Percentiles rank a stretch among this genome's conserved stretches.
Evolutionary conservation across 2,113 vertebrate species (phyloP).

Genomic region (Triplophysa dalaica): DNA sequence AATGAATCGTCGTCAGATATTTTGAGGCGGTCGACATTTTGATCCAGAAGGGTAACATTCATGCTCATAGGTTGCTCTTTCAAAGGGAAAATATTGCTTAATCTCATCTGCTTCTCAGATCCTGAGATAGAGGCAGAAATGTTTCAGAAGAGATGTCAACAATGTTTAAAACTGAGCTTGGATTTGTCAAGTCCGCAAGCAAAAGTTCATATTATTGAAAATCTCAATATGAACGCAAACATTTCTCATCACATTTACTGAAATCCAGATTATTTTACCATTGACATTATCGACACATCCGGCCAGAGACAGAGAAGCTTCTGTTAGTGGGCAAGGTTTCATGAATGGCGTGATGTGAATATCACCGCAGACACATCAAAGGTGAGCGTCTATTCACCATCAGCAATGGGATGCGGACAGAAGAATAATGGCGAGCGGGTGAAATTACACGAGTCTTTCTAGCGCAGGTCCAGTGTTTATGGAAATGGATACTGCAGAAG

Average conservation of each 20-base stretch:
- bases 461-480: constrained; percentile 70
- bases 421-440: constrained; percentile 66
- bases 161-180: too few species aligned
- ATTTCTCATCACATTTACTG: too few species aligned
- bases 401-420: constrained; percentile 58
- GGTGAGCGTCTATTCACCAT: constrained; percentile 58
- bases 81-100: neutral
- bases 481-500: constrained; percentile 75
- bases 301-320: neutral
- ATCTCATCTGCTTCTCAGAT: too few species aligned
- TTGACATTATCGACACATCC: neutral
- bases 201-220: too few species aligned
- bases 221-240: too few species aligned
- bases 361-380: constrained; percentile 74
- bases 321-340: constrained; percentile 47
- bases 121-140: too few species aligned
- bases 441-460: constrained; percentile 68
- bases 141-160: too few species aligned
- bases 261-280: too few species aligned
- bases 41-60: neutral
- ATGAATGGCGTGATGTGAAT: constrained; percentile 71
- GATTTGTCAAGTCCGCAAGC: too few species aligned
- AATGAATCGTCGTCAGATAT: neutral
- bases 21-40: neutral
- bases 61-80: neutral